These are phyloP conservation scores for Deilephila porcellus DNA, from an alignment of 2,888 invertebrate genomes.

Conservation along the genomic window DNA sequence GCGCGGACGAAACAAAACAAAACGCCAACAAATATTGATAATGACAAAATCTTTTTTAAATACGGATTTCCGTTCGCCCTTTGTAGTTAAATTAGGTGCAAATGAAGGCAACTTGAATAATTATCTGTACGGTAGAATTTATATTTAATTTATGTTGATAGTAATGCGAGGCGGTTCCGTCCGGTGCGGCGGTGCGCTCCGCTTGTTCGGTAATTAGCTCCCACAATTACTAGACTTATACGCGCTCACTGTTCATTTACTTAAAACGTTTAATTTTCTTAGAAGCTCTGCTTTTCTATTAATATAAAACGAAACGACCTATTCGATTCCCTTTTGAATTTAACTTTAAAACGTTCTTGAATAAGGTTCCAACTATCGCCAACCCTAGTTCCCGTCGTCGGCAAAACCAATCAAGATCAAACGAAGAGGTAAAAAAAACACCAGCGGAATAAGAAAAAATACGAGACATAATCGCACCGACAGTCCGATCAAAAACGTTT, in stretches of 20 bases:
- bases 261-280: conserved; percentile 32
- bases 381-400: background rate
- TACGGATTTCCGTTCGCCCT: conserved; percentile 28
- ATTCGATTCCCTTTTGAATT: background rate
- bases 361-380: background rate
- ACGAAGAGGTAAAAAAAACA: background rate
- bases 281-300: conserved; percentile 35
- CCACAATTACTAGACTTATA: conserved; percentile 16
- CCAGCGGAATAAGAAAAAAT: conserved; percentile 37
- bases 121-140: conserved; percentile 17
- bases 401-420: conserved; percentile 14
- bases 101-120: conserved; percentile 19
- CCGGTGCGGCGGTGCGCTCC: background rate
- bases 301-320: conserved; percentile 1
- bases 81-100: conserved; percentile 24
- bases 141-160: conserved; percentile 1
- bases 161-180: conserved; percentile 10
- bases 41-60: conserved; percentile 29
- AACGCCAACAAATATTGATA: conserved; percentile 50
- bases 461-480: conserved; percentile 54
- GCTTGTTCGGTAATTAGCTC: conserved; percentile 10
- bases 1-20: conserved; percentile 59
- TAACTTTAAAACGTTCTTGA: background rate
- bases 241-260: conserved; percentile 12
- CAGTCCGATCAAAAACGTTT: conserved; percentile 54